A percentile compares a stretch with the other conserved stretches of the same genome.
Conservation (phyloP, 2,113 vertebrate species). For the Chinchilla lanigera region DNA sequence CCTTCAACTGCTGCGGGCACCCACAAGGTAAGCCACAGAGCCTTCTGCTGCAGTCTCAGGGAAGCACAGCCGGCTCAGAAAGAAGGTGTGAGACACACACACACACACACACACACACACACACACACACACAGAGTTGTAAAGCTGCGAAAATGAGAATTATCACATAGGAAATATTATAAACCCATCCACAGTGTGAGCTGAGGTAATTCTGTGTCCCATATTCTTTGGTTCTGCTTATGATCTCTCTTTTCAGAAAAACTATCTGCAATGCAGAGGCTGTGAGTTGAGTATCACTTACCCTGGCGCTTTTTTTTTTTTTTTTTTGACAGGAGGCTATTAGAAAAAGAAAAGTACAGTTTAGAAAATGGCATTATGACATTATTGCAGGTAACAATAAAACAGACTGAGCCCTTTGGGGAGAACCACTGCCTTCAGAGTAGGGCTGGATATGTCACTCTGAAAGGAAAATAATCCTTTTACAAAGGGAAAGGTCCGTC, state of each 20-base stretch:
- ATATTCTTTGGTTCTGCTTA: background rate
- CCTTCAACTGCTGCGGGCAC: background rate
- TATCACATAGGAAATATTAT: background rate
- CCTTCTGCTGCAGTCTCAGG: background rate
- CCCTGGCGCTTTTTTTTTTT: background rate
- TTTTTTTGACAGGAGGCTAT: background rate
- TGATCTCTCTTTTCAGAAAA: background rate
- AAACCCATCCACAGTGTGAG: background rate
- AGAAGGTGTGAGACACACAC: background rate
- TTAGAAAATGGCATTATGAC: slow-evolving; percentile 59
- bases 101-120: background rate
- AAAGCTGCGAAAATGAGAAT: background rate
- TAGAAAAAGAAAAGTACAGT: background rate
- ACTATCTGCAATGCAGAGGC: background rate
- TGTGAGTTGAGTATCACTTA: background rate
- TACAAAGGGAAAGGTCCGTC: slow-evolving; percentile 63
- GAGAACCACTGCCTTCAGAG: slow-evolving; percentile 51
- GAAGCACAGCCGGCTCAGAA: background rate
- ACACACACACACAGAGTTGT: background rate
- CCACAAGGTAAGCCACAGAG: background rate
- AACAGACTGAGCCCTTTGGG: background rate
- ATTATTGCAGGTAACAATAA: slow-evolving; percentile 60
- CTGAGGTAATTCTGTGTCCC: background rate
- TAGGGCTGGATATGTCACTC: slow-evolving; percentile 53
- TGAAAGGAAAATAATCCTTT: slow-evolving; percentile 72